Base-by-base conservation (phyloP, 2,113 vertebrate genomes). In the Circaetus gallicus region DNA sequence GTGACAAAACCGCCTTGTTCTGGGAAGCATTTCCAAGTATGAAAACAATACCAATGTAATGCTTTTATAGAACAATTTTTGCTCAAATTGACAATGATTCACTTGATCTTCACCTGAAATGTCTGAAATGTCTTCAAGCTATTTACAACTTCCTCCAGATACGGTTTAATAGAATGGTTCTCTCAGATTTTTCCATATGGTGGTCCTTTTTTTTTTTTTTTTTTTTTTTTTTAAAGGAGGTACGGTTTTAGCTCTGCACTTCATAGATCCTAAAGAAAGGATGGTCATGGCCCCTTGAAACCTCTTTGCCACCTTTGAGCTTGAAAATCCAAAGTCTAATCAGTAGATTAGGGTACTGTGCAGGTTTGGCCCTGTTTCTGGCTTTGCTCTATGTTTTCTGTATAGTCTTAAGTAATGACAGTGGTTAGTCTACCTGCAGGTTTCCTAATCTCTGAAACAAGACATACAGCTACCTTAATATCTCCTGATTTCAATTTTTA, bases 21-120 rank as follows among this genome's bases (percentile, higher is more conserved):
- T 89, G 49, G 18, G 56, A 93, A 92, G n/a, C 47, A 63, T 93
- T 81, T 89, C 36, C 28, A 78, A 71, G 8, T 31, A 29, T 71
- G 71, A 81, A 80, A 92, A 32, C 49, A 90, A n/a, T 86, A 56
- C 15, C 32, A 47, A 3, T 45, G 34, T 45, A 36, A 34, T 89
- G 18, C 32, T 71, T 92, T 78, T 65, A 8, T 72, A 40, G 34
- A 77, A 45, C 10, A 36, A 1, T 6, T 73, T 94, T 89, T 95
- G 34, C 28, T 61, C 74, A 71, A 71, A 47, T 71, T 77, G 10
- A 43, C 47, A n/a, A 9, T 59, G 82, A 58, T 90, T 83, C 36
- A 55, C 16, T 70, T 77, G 38, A 34, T 90, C 31, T 70, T 85
- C 12, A 28, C 11, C 32, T 49, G 49, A 88, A 88, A 45, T 61